Evolutionary conservation across 2,797 vertebrate species (phyloP).

Genomic region (Eospalax fontanierii): DNA sequence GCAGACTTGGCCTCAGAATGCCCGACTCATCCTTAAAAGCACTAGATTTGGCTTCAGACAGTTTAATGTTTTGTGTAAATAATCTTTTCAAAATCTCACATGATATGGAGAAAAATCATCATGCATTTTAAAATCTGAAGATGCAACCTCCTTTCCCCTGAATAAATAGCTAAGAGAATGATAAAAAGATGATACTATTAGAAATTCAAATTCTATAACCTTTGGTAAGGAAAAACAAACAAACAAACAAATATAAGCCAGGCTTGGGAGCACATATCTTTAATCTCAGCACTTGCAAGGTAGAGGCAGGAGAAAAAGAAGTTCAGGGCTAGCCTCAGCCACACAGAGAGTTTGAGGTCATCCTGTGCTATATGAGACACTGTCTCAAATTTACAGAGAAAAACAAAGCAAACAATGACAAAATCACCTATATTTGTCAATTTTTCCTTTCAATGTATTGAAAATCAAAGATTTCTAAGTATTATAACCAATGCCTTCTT

Average conservation of each 20-base stretch:
- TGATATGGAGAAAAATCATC: conserved; percentile 30
- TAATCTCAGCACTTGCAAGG: neutral
- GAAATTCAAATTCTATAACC: conserved; percentile 74
- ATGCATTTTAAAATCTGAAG: conserved; percentile 62
- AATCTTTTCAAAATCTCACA: neutral
- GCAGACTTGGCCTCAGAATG: neutral
- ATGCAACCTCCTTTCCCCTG: neutral
- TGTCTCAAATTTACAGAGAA: neutral
- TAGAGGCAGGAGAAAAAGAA: neutral
- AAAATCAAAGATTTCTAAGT: conserved; percentile 39
- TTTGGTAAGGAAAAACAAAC: conserved; percentile 9
- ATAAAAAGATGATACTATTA: conserved; percentile 48
- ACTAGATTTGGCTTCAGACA: no score
- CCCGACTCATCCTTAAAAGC: neutral
- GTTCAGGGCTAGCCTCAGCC: neutral
- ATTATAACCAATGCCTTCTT: neutral
- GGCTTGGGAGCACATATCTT: neutral
- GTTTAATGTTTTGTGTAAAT: neutral
- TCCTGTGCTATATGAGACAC: neutral
- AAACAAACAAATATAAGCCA: neutral
- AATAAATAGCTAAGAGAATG: conserved; percentile 28
- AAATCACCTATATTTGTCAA: neutral
- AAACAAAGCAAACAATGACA: neutral
- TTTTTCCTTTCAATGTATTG: conserved; percentile 20
- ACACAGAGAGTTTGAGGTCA: neutral